Conservation (phyloP, 2,113 vertebrate species). For the Phalacrocorax pelagicus region DNA sequence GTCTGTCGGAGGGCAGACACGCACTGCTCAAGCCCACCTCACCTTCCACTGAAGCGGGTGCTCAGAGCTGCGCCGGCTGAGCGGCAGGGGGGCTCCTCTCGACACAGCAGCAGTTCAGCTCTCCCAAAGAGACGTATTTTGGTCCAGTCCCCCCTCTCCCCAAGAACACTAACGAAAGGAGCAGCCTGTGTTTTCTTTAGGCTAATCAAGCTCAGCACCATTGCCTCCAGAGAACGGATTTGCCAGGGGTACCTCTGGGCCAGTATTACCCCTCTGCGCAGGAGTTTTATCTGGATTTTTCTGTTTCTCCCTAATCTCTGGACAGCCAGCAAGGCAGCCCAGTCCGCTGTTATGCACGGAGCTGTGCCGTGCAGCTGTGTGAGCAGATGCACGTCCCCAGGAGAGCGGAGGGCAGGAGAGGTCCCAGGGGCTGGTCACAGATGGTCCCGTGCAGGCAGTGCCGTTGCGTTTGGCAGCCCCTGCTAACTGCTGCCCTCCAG, state of each 20-base stretch:
- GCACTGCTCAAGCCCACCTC: rapidly evolving
- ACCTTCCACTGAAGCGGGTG: rapidly evolving
- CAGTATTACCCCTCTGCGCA: neutral
- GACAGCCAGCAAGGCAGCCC: neutral
- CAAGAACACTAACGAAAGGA: neutral
- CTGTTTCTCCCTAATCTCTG: neutral
- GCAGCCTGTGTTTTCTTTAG: neutral
- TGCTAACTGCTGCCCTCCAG: neutral
- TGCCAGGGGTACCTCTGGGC: neutral
- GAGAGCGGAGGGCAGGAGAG: rapidly evolving
- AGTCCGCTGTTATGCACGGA: rapidly evolving
- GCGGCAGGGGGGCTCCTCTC: neutral
- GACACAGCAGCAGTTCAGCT: neutral
- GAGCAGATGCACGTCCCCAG: rapidly evolving
- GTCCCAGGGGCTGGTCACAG: neutral
- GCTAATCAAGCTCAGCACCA: neutral
- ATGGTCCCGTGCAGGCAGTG: neutral
- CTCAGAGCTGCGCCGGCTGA: neutral
- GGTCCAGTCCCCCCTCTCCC: rapidly evolving
- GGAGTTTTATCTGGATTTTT: neutral
- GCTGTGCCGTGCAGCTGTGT: rapidly evolving
- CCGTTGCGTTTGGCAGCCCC: neutral
- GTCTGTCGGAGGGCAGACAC: neutral
- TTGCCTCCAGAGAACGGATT: rapidly evolving
- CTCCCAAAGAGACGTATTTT: rapidly evolving